Evolutionary conservation across 2,797 vertebrate genomes (phyloP), one percentile per base, ranked within the genome.

Genomic region (Oreochromis grahami): DNA sequence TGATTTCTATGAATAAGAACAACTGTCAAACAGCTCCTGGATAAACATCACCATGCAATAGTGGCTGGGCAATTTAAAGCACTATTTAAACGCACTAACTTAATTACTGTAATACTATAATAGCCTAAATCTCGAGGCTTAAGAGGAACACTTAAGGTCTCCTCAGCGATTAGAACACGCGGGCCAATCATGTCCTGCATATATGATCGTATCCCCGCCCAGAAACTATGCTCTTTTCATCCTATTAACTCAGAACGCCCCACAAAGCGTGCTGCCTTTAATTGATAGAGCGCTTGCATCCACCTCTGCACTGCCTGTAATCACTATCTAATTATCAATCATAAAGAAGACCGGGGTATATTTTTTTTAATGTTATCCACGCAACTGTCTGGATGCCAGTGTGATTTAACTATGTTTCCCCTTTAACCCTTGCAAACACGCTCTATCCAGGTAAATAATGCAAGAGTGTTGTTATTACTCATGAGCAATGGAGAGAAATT

Each of bases 191-290:
- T 1, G 55, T 77, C n/a, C n/a, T 34, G 76, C 10, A 56, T 14
- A 79, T 9, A 36, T 38, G n/a, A 15, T 32, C n/a, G 34, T 70
- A 76, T 15, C 45, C 78, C 85, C 84, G 82, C 88, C 92, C 87
- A 5, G 8, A 87, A 79, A 81, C 79, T 21, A 50, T 55, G 32
- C 77, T 41, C 68, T 34, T 76, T 41, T 76, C 77, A 68, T 84
- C 80, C 85, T 68, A 84, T 92, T 93, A 92, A 93, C 88, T 84
- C 83, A 26, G 77, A 76, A 50, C 78, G 65, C 43, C 43, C 86
- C 45, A 38, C 80, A 80, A 19, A 83, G 68, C 87, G 89, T 21
- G 91, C 86, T 83, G 52, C 26, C 78, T 88, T 83, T 81, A 70
- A 77, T 88, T 74, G 38, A 36, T 14, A 45, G n/a, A 72, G 12